These are phyloP conservation scores for Leptinotarsa haldemani DNA, from an alignment of 2,888 invertebrate species.

Conservation along the genomic window DNA sequence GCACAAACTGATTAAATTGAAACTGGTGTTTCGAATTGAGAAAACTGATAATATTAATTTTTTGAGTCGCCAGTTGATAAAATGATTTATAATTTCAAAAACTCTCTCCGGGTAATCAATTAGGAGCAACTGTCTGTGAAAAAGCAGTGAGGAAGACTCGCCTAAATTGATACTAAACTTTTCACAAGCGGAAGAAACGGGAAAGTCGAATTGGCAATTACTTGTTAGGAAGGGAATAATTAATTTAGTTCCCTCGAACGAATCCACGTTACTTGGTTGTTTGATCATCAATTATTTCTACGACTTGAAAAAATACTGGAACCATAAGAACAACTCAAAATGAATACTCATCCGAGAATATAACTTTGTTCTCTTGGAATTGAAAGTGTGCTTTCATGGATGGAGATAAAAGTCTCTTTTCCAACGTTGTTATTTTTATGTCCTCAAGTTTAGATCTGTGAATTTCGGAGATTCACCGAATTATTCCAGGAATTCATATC, in stretches of 20 bases:
- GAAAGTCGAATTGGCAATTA: conserved; percentile 25
- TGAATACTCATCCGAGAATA: neutral
- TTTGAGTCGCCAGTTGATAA: neutral
- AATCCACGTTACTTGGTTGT: conserved; percentile 15
- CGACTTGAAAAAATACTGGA: neutral
- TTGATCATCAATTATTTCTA: conserved; percentile 27
- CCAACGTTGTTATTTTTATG: neutral
- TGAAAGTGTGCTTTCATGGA: neutral
- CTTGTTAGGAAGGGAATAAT: conserved; percentile 18
- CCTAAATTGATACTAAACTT: conserved; percentile 20
- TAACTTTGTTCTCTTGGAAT: neutral
- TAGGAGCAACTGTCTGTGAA: conserved; percentile 5
- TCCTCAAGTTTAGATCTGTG: neutral
- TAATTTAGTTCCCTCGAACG: conserved; percentile 21
- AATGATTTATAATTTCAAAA: neutral
- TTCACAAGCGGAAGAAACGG: conserved; percentile 8
- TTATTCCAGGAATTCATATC: too few species aligned
- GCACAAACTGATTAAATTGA: too few species aligned
- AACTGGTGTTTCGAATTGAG: neutral
- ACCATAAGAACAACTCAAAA: neutral
- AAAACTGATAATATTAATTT: neutral
- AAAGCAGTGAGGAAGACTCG: conserved; percentile 10
- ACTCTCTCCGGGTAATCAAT: neutral
- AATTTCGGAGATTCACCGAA: too few species aligned
- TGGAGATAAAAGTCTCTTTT: neutral